Evolutionary conservation across 2,888 invertebrate species (phyloP), one percentile per base, ranked within the genome.

Genomic region (Ormyrus thymus): DNA sequence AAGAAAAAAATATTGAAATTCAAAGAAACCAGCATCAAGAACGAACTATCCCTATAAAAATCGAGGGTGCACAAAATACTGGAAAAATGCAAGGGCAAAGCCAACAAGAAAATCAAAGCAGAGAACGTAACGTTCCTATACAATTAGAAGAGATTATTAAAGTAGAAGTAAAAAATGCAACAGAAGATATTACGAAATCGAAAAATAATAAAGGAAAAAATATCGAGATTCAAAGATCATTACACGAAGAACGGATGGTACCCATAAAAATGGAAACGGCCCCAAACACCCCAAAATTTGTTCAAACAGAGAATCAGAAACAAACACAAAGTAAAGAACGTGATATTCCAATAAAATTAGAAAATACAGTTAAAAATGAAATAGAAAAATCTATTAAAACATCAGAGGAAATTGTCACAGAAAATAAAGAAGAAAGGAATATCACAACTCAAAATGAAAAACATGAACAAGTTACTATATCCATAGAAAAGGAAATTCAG

Each of bases 41-140:
- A 69, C 29, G 15, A 46, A 15, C 48, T 48, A 65, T 65, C 1
- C 65, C 51, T 29, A 51, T 65, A 15, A 46, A 58, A 48, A 15
- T 69, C 0, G 48, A 69, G 11, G 48, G 10, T 11, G 8, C 10
- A 11, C 9, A 10, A 3, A 46, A 4, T 11, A 15, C 10, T 2
- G n/a, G 15, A 69, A 13, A 29, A 46, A 29, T 4, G 29, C 29
- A 29, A 29, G 29, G 2, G 29, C 29, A 29, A 29, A 58, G 7
- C 29, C 3, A 11, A 65, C 50, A n/a, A 1, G 8, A 58, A 13
- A 3, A 15, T 13, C 0, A 56, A 10, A 73, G 0, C 0, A 46
- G 9, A 64, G 69, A 58, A 29, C 58, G 48, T 15, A 15, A 15
- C 6, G 59, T 59, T 8, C 75, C 68, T 2, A 56, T 75, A 66